Evolutionary conservation across 2,888 invertebrate species (phyloP), one percentile per base, ranked within the genome.

Genomic region (Lampropteryx suffumata): DNA sequence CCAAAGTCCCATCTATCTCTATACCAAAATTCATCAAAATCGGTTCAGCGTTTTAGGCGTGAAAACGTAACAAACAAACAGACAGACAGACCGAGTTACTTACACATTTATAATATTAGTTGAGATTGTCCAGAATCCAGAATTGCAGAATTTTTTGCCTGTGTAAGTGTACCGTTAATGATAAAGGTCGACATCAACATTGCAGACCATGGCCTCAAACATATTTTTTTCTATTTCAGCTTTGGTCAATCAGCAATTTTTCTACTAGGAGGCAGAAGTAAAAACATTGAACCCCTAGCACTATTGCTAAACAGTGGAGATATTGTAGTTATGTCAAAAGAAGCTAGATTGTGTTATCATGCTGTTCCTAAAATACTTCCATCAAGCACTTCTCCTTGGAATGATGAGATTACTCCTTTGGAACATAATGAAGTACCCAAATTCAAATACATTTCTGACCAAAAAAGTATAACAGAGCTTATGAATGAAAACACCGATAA

Each of bases 181-280:
- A n/a, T n/a, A n/a, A n/a, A n/a, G n/a, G n/a, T n/a, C n/a, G n/a
- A n/a, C n/a, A n/a, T n/a, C n/a, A n/a, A n/a, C n/a, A n/a, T 33
- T 9, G 1, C 2, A 28, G 2, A n/a, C 3, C n/a, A 28, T 26
- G 26, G 26, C n/a, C 1, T 32, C 45, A 30, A 34, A 29, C 45
- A 42, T 37, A 10, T 34, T 45, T 53, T 48, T 49, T 50, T 43
- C 44, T 41, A 11, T 85, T 91, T 66, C 85, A 99, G 99, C 84
- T 97, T 99, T 84, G 99, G 99, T 0, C 98, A 98, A 82, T 94
- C 96, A 44, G 98, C 98, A 9, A 93, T 99, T 68, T 99, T 99
- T 82, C 90, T 99, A 28, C 92, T 99, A 60, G 99, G 99, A 12
- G 98, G 98, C 0, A 76, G 77, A 62, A 93, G 93, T 0, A 93